phyloP scores from a whole-genome alignment of 2,888 invertebrate species.

The Megaustenia siamemsis region DNA sequence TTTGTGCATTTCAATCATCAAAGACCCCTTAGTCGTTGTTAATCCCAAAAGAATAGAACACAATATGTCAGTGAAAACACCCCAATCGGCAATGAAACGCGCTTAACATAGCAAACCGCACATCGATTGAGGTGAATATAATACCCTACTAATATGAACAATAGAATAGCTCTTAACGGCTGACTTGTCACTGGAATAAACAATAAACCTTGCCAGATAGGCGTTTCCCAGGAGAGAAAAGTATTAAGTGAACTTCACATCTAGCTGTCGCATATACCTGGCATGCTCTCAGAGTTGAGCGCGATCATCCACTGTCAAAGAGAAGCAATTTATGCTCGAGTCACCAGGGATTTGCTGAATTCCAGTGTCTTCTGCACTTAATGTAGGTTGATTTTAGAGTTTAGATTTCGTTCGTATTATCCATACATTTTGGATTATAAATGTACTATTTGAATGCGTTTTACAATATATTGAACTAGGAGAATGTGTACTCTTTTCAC shows the following conservation, averaged over 20 bases:
- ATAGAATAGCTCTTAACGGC: background rate
- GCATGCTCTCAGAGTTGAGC: background rate
- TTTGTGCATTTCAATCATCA: too few species aligned
- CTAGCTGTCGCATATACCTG: background rate
- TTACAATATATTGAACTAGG: too few species aligned
- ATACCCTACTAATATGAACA: background rate
- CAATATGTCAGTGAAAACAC: too few species aligned
- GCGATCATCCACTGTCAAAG: background rate
- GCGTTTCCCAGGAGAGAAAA: background rate
- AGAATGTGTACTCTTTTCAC: too few species aligned
- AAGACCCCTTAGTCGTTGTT: too few species aligned
- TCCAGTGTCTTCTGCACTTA: background rate
- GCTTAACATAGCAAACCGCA: too few species aligned
- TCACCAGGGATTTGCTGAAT: background rate
- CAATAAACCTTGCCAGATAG: background rate
- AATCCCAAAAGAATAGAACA: too few species aligned
- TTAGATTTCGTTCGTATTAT: too few species aligned
- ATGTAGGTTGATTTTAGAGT: too few species aligned
- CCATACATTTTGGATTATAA: too few species aligned
- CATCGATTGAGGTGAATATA: background rate
- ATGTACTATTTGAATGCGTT: too few species aligned
- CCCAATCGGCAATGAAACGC: too few species aligned
- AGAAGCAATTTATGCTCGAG: conserved; percentile 21
- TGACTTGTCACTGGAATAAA: conserved; percentile 9
- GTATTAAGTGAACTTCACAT: background rate